Conservation (phyloP, 2,888 invertebrate genomes). For the Oscheius myriophilus region DNA sequence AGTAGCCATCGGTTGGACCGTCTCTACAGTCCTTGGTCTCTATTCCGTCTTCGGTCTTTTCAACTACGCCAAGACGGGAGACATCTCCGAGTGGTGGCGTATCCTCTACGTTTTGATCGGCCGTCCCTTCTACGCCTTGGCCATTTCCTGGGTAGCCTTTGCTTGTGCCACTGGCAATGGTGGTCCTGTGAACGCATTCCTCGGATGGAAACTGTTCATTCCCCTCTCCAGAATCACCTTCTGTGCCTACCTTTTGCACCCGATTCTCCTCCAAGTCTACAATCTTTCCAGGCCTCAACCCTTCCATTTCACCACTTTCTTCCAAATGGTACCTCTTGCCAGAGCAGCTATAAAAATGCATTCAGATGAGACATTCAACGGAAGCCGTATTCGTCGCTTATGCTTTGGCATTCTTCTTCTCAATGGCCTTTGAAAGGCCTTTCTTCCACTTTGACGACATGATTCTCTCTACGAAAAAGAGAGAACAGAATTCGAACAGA, state of each 20-base stretch:
- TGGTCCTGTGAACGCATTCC: slow-evolving; percentile 78
- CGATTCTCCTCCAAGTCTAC: slow-evolving; percentile 68
- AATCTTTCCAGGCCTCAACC: slow-evolving; percentile 67
- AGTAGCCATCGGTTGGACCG: slow-evolving; percentile 40
- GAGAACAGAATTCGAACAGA: neutral
- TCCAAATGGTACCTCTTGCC: slow-evolving; percentile 63
- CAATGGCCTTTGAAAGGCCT: slow-evolving; percentile 67
- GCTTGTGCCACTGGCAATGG: slow-evolving; percentile 71
- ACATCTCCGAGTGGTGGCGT: slow-evolving; percentile 59
- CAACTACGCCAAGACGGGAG: slow-evolving; percentile 66
- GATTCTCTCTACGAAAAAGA: slow-evolving; percentile 34
- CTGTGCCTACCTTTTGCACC: slow-evolving; percentile 83
- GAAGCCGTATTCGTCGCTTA: slow-evolving; percentile 66
- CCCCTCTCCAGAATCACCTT: slow-evolving; percentile 91
- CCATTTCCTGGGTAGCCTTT: slow-evolving; percentile 73
- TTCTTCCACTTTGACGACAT: slow-evolving; percentile 64
- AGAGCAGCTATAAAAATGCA: neutral
- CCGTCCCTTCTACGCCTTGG: slow-evolving; percentile 71
- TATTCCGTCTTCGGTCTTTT: slow-evolving; percentile 69
- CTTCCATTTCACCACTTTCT: slow-evolving; percentile 70
- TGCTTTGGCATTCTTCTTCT: slow-evolving; percentile 56
- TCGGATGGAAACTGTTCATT: slow-evolving; percentile 85
- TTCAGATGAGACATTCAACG: slow-evolving; percentile 65
- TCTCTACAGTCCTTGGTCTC: slow-evolving; percentile 50
- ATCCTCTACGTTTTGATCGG: slow-evolving; percentile 64